Evolutionary conservation across 1,140 invertebrate genomes (phyloP).

Genomic region (Euborellia annulipes): DNA sequence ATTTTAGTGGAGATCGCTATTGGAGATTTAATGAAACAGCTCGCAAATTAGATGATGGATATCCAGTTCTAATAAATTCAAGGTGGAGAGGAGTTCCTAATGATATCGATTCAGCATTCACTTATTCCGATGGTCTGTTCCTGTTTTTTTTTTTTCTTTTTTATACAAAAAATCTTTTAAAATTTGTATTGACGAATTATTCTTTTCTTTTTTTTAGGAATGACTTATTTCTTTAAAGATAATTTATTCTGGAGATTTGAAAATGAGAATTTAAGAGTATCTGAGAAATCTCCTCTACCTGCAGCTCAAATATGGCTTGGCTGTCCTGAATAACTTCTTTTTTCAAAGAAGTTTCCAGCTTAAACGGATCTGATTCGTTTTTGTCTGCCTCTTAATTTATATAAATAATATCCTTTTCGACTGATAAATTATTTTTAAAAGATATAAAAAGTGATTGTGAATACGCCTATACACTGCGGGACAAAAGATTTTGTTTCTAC

Average conservation of each 20-base stretch:
- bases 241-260: constrained; percentile 46
- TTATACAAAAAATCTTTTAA: neutral
- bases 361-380: neutral
- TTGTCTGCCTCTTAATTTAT: neutral
- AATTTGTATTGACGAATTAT: neutral
- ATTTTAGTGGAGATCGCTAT: constrained; percentile 40
- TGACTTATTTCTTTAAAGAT: constrained; percentile 47
- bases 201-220: constrained; percentile 23
- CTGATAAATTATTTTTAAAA: too few relatives aligned
- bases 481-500: too few relatives aligned
- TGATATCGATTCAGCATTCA: constrained; percentile 43
- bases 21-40: constrained; percentile 49
- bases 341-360: neutral
- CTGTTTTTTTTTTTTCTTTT: neutral
- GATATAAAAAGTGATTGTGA: too few relatives aligned
- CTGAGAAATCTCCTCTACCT: constrained; percentile 33
- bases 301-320: constrained; percentile 40
- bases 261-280: constrained; percentile 31
- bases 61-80: constrained; percentile 46
- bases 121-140: constrained; percentile 38
- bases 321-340: constrained; percentile 25
- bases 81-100: constrained; percentile 48
- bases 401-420: too few relatives aligned
- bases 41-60: constrained; percentile 39
- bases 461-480: too few relatives aligned